Base-by-base conservation (phyloP, 1,140 invertebrate species). In the Aleiodes sp. region DNA sequence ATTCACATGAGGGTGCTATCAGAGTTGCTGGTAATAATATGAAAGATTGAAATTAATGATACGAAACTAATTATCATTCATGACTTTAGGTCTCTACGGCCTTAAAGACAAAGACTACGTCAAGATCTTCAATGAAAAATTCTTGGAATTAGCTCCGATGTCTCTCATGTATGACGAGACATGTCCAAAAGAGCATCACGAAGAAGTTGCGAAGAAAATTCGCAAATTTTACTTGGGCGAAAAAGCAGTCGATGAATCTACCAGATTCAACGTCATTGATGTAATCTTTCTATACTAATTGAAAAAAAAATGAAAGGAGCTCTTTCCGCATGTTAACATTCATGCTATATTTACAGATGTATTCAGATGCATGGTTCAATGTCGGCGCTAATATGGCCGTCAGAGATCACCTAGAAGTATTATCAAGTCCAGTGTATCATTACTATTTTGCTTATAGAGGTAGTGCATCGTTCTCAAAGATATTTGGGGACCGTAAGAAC, bases 281-380 rank as follows among this genome's bases (percentile, higher is more conserved):
- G 88, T 91, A 80, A 85, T 14, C 29, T 1, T 12, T 59, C 3
- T 29, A 29, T 12, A 21, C 10, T 14, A 12, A 35, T 59, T 65
- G 24, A 59, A 60, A 52, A 26, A 2, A 60, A 33, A 60, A 26
- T 46, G n/a, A n/a, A n/a, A n/a, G n/a, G n/a, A n/a, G n/a, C n/a
- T n/a, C 26, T 43, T 29, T 41, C n/a, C 9, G 28, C 21, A 46
- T 46, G 16, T 37, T 64, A 33, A 33, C 41, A 21, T 63, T 12
- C 29, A 16, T 59, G 70, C 28, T 62, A 37, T 64, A 19, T 63
- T 85, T 87, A 4, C 73, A 92, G 92, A 87, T 92, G 64, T 92
- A 91, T 59, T 89, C 90, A 0, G 91, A 93, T 77, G 89, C 88
- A 0, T 92, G 91, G 88, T 92, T 93, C 72, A 84, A 86, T 1